Percentiles rank a stretch among this genome's conserved stretches.
These are phyloP conservation scores for Desmodus rotundus DNA, from an alignment of 2,113 vertebrate genomes.

Conservation along the genomic window DNA sequence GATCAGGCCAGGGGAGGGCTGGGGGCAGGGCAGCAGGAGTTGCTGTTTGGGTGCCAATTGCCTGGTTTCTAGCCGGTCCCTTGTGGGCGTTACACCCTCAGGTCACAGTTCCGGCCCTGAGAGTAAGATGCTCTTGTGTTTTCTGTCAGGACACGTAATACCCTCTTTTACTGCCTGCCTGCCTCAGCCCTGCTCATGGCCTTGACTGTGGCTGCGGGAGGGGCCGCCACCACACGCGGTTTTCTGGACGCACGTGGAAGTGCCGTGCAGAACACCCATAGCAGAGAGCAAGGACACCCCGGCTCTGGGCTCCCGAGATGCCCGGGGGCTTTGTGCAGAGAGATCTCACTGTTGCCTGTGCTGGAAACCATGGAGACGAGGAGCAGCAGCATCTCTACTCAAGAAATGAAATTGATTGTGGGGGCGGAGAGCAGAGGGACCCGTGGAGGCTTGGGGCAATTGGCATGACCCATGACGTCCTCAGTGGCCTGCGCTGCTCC, in stretches of 20 bases:
- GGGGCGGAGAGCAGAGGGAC: background rate
- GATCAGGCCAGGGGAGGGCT: too few relatives aligned
- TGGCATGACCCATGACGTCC: accelerated
- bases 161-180: accelerated
- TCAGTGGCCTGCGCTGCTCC: accelerated
- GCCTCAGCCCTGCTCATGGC: background rate
- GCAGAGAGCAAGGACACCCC: background rate
- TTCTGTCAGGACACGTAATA: accelerated
- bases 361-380: background rate
- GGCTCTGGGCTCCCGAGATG: background rate
- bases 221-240: too few relatives aligned
- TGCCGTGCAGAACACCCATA: accelerated
- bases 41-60: accelerated
- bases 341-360: too few relatives aligned
- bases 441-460: accelerated
- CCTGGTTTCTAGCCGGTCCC: background rate
- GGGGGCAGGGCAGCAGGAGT: background rate
- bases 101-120: accelerated
- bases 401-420: accelerated
- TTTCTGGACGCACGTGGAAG: too few relatives aligned
- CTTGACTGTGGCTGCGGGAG: accelerated
- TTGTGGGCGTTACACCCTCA: accelerated
- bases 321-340: background rate
- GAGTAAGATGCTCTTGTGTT: too few relatives aligned
- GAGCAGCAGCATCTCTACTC: background rate